Percentiles rank a stretch among this genome's conserved stretches.
Conservation (phyloP, 2,113 vertebrate species). For the Oryctolagus cuniculus region mOryCun1.1 NC_091447.1:27406001-27406500, state of each 20-base stretch:
- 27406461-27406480: not conserved
- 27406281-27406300: not conserved
- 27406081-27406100: conserved; percentile 13
- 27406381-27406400: not conserved
- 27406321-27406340: not conserved
- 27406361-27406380: not conserved
- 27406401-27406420: not conserved
- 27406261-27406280: not conserved
- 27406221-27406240: not conserved
- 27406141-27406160: not conserved
- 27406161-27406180: not conserved
- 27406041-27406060: conserved; percentile 32
- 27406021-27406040: conserved; percentile 51
- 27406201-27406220: not conserved
- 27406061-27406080: not conserved
- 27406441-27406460: not conserved
- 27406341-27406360: not conserved
- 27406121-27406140: not conserved
- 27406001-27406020: conserved; percentile 42
- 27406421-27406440: not conserved
- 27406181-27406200: conserved; percentile 26
- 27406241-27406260: not conserved
- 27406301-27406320: not conserved
- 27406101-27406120: not conserved
- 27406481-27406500: not conserved